phyloP scores from a whole-genome alignment of 2,888 invertebrate species.

The Agonopterix heracliana region DNA sequence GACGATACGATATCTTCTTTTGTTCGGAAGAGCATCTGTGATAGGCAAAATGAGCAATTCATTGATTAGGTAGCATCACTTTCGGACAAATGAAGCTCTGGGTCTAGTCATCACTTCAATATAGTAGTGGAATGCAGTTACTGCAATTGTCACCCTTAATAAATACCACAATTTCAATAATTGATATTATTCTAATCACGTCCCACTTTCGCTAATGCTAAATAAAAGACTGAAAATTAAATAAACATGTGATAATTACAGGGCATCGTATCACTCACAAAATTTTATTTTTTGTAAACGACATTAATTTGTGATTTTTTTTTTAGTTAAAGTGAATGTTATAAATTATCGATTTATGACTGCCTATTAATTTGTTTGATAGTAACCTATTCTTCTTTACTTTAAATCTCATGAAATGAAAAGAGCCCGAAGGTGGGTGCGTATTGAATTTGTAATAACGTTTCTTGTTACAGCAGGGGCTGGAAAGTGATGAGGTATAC shows the following conservation, averaged over 20 bases:
- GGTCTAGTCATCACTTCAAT: constrained; percentile 43
- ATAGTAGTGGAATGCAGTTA: constrained; percentile 61
- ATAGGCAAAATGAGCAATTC: constrained; percentile 11
- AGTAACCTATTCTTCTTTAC: neutral
- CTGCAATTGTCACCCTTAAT: constrained; percentile 49
- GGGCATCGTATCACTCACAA: constrained; percentile 30
- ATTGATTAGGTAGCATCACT: constrained; percentile 19
- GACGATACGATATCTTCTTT: constrained; percentile 23
- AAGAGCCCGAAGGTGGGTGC: constrained; percentile 73
- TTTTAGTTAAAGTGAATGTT: constrained; percentile 15
- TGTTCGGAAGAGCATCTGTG: constrained; percentile 5
- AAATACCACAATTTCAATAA: constrained; percentile 28
- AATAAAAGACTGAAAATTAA: neutral
- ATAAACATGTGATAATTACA: constrained; percentile 7
- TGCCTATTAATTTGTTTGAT: neutral
- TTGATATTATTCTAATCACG: constrained; percentile 39
- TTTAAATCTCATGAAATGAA: constrained; percentile 33
- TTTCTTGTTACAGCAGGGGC: constrained; percentile 90
- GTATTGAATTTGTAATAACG: constrained; percentile 74
- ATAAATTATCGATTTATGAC: constrained; percentile 1
- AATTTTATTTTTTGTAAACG: constrained; percentile 36
- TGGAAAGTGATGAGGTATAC: constrained; percentile 94
- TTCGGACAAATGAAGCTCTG: constrained; percentile 71
- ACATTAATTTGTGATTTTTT: constrained; percentile 33
- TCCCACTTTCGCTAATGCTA: constrained; percentile 15